Conservation (phyloP, 2,113 vertebrate genomes). For the Hippolais icterina region DNA sequence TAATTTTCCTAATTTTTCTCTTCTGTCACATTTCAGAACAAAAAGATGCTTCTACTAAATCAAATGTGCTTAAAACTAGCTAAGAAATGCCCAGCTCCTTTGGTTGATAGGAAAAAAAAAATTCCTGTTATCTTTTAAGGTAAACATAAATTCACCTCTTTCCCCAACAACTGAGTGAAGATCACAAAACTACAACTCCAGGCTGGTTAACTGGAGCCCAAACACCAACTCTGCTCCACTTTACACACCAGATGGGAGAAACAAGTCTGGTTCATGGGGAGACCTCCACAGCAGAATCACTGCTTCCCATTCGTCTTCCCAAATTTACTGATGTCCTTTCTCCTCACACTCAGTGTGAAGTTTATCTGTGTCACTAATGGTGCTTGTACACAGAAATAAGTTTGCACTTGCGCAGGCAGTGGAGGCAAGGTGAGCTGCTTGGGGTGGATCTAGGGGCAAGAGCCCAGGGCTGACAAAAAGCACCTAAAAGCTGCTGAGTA, state of each 20-base stretch:
- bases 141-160: not conserved
- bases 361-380: not conserved
- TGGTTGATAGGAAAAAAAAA: not conserved
- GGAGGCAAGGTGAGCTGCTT: not conserved
- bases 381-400: not conserved
- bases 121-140: not conserved
- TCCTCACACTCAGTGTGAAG: not conserved
- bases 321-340: not conserved
- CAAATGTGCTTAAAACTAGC: not conserved
- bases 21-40: not conserved
- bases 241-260: not conserved
- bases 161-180: not conserved
- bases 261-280: not conserved
- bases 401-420: rapidly evolving
- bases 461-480: not conserved
- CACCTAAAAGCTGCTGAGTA: not conserved
- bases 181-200: rapidly evolving
- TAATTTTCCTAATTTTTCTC: not conserved
- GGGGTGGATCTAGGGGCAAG: not conserved
- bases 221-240: not conserved
- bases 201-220: not conserved
- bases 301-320: not conserved
- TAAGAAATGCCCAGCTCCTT: not conserved
- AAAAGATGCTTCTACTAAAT: not conserved
- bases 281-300: rapidly evolving